These are phyloP conservation scores for Acropora tenuis DNA, from an alignment of 64 coral and sea anemone genomes.

Conservation along the genomic window DNA sequence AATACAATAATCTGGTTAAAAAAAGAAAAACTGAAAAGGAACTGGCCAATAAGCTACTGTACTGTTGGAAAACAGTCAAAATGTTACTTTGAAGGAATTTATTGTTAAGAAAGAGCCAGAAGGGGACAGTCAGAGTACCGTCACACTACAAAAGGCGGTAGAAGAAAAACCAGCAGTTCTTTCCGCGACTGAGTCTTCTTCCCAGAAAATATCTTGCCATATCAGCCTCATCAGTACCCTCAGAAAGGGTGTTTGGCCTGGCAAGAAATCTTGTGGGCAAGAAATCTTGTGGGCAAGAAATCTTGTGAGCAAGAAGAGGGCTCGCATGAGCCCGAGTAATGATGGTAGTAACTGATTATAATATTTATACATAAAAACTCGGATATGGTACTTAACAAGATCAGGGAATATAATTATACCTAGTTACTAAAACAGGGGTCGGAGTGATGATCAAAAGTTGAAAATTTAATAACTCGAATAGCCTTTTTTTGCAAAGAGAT, in stretches of 20 bases:
- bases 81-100: not conserved
- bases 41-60: not conserved
- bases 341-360: not conserved
- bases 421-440: too few relatives aligned
- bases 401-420: too few relatives aligned
- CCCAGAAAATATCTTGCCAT: not conserved
- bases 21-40: not conserved
- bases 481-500: too few relatives aligned
- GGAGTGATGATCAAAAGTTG: too few relatives aligned
- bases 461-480: too few relatives aligned
- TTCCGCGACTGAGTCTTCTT: not conserved
- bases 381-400: too few relatives aligned
- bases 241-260: not conserved
- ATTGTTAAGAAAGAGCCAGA: constrained; percentile 8
- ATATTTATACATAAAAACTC: too few relatives aligned
- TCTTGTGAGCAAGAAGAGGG: not conserved
- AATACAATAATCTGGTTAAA: too few relatives aligned
- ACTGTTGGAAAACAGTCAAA: not conserved
- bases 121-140: not conserved
- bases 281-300: not conserved
- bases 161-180: too few relatives aligned
- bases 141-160: not conserved
- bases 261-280: not conserved
- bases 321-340: not conserved
- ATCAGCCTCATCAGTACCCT: not conserved